Base-by-base conservation (phyloP, 2,113 vertebrate species). In the Pardalotus punctatus region DNA sequence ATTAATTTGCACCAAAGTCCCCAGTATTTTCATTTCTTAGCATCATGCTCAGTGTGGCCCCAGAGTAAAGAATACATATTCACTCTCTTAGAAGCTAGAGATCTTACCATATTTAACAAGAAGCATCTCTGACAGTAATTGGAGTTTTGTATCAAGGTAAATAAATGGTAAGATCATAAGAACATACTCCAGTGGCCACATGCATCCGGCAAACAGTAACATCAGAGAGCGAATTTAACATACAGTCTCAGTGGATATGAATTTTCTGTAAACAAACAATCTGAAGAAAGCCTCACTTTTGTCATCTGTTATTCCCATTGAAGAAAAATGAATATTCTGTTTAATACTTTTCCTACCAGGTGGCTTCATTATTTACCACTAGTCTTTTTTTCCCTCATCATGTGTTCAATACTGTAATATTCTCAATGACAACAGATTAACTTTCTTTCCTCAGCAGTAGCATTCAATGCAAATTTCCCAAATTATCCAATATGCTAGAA, bases 251-350 rank as follows among this genome's bases (percentile, higher is more conserved):
- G 79, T 83, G 97, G 98, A 97, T 72, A 86, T 93, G 92, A 97
- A 95, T 98, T 97, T 97, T 97, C 97, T 95, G 96, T 97, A 98
- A 98, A 98, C 97, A 98, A 98, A 97, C 96, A 97, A 96, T 69
- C 94, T 93, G 94, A 97, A 98, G 95, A 98, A 97, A 97, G 96
- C 76, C 74, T 98, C 77, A 35, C 89, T 98, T 98, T 98, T 98
- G 97, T 98, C 98, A 96, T 97, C 93, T 94, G 94, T 94, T 97
- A 98, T 98, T 98, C 98, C 97, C 98, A 97, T 28, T 42, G 74
- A 98, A 98, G 97, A 96, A 97, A 97, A 97, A 98, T 98, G 97
- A 98, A 98, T 98, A 98, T 98, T 98, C 98, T 94, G 94, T 97
- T 98, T 98, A 96, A 97, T 97, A 97, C 95, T 93, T 96, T 94